Evolutionary conservation across 2,888 invertebrate genomes (phyloP).

Genomic region (Muschampia plurimacula): DNA sequence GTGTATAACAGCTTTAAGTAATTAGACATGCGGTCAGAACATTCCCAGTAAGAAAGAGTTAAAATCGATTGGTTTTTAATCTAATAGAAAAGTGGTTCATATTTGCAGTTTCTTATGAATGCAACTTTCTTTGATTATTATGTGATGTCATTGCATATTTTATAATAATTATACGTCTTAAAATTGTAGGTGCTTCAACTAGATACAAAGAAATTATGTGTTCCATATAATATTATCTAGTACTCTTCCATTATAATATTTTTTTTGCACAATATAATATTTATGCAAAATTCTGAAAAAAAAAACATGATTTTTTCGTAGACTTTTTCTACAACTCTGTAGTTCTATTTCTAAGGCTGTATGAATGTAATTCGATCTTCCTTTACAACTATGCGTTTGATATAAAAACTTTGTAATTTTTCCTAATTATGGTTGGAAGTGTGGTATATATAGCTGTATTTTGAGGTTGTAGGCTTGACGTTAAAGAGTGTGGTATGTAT

Average conservation of each 20-base stretch:
- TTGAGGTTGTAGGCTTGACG: conserved; percentile 17
- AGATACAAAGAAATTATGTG: conserved; percentile 40
- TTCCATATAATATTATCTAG: conserved; percentile 32
- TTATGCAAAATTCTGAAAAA: conserved; percentile 37
- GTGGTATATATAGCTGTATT: conserved; percentile 24
- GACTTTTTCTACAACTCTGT: conserved; percentile 35
- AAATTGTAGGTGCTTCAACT: conserved; percentile 38
- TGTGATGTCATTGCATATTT: conserved; percentile 1
- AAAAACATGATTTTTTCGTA: conserved; percentile 20
- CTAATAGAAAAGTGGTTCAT: no score
- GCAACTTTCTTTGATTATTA: neutral
- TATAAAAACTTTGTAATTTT: conserved; percentile 32
- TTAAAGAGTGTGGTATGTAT: neutral
- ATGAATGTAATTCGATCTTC: conserved; percentile 39
- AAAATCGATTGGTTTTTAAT: no score
- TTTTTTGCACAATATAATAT: conserved; percentile 36
- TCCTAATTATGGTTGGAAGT: conserved; percentile 9
- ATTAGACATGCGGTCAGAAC: no score
- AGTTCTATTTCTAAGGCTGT: conserved; percentile 38
- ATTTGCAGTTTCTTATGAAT: no score
- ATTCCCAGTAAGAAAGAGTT: no score
- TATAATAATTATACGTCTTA: conserved; percentile 15
- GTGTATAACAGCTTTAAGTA: no score
- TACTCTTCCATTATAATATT: conserved; percentile 30
- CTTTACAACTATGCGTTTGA: conserved; percentile 33